Evolutionary conservation across 2,113 vertebrate genomes (phyloP).

Genomic region (Todiramphus saurophagus): DNA sequence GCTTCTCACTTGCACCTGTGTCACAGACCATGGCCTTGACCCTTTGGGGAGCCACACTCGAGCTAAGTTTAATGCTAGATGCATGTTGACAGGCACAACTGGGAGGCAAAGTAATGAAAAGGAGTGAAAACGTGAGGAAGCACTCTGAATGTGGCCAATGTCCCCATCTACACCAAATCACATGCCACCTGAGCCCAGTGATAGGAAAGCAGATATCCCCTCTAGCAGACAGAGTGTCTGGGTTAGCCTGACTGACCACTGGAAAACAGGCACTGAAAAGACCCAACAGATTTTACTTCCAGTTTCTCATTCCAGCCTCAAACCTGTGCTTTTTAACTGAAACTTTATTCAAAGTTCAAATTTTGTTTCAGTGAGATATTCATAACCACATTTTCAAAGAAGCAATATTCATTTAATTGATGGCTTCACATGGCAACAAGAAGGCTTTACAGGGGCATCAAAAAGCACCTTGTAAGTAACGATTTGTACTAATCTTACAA

Average conservation of each 20-base stretch:
- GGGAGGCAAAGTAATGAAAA: background rate
- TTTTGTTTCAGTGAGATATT: background rate
- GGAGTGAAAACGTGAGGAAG: background rate
- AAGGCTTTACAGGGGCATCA: background rate
- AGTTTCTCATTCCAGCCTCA: background rate
- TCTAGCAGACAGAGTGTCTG: background rate
- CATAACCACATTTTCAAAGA: background rate
- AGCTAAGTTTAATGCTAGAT: background rate
- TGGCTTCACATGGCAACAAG: background rate
- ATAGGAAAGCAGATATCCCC: background rate
- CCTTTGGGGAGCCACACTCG: fast-evolving
- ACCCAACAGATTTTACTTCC: background rate
- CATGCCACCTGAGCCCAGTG: background rate
- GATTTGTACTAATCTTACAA: background rate
- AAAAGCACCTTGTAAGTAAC: background rate
- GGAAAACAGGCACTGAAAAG: background rate
- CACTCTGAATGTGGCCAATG: background rate
- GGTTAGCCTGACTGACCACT: background rate
- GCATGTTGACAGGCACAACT: background rate
- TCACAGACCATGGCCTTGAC: background rate
- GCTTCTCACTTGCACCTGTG: background rate
- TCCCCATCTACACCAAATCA: background rate
- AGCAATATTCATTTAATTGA: background rate
- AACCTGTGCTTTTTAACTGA: background rate
- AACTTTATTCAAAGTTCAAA: background rate